Percentiles rank a stretch among this genome's conserved stretches.
Evolutionary conservation across 2,888 invertebrate genomes (phyloP).

Genomic region (Toxonevra muliebris): DNA sequence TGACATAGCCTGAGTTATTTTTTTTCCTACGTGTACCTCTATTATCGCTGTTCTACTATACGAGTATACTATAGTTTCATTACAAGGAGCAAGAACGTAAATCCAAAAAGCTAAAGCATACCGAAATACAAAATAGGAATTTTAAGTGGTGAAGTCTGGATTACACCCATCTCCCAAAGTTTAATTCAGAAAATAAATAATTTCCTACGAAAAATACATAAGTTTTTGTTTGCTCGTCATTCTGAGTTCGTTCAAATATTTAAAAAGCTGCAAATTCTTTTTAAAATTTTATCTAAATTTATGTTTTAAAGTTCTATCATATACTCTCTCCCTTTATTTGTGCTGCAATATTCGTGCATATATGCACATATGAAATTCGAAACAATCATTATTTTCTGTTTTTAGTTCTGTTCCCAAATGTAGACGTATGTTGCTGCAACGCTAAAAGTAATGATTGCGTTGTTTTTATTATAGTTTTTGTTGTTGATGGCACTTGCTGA

Average conservation of each 20-base stretch:
- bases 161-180: too few species aligned
- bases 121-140: too few species aligned
- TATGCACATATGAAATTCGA: not conserved
- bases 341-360: not conserved
- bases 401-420: not conserved
- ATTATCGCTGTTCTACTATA: too few species aligned
- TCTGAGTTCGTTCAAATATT: not conserved
- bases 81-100: too few species aligned
- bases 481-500: constrained; percentile 42
- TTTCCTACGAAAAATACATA: too few species aligned
- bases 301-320: not conserved
- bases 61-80: too few species aligned
- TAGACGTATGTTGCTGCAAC: not conserved
- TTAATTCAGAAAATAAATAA: too few species aligned
- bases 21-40: too few species aligned
- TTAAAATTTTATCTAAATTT: not conserved
- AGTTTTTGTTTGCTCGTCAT: too few species aligned
- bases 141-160: too few species aligned
- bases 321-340: constrained; percentile 6
- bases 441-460: constrained; percentile 1
- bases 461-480: constrained; percentile 13
- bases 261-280: constrained; percentile 13
- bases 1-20: too few species aligned
- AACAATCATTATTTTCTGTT: not conserved
- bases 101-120: too few species aligned